A percentile compares a stretch with the other conserved stretches of the same genome.
phyloP scores from a whole-genome alignment of 1,140 invertebrate species.

The Neodiprion lecontei region DNA sequence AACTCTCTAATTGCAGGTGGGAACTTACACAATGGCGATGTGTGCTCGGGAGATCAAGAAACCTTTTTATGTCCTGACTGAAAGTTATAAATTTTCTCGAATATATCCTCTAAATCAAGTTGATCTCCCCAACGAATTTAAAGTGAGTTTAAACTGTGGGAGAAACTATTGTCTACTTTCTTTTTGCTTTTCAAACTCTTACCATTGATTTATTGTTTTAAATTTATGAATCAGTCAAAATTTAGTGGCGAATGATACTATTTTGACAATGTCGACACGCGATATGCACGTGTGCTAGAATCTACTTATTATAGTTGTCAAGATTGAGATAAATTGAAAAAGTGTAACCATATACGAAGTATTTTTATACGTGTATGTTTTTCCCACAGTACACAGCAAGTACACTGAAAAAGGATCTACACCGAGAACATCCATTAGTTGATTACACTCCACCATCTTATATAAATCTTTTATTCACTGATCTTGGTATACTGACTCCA shows the following conservation, averaged over 20 bases:
- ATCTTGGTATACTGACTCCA: slow-evolving; percentile 93
- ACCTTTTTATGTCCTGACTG: slow-evolving; percentile 93
- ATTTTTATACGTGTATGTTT: slow-evolving; percentile 10
- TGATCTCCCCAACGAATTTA: slow-evolving; percentile 90
- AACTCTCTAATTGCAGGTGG: slow-evolving; percentile 71
- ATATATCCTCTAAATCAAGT: slow-evolving; percentile 92
- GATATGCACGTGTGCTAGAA: background rate
- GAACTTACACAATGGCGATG: slow-evolving; percentile 89
- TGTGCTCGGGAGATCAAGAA: slow-evolving; percentile 93
- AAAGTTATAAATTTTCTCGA: slow-evolving; percentile 97
- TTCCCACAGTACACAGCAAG: slow-evolving; percentile 74
- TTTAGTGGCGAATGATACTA: too few species aligned
- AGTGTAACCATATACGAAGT: slow-evolving; percentile 20
- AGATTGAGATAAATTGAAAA: slow-evolving; percentile 7
- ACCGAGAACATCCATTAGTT: slow-evolving; percentile 84
- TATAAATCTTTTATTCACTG: slow-evolving; percentile 93
- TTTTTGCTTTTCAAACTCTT: too few species aligned
- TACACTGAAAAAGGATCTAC: slow-evolving; percentile 67
- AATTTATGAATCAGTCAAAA: too few species aligned
- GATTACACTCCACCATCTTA: slow-evolving; percentile 96
- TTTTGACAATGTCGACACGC: background rate
- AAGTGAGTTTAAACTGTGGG: slow-evolving; percentile 62
- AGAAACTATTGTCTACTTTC: background rate
- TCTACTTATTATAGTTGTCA: slow-evolving; percentile 21
- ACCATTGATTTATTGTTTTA: too few species aligned